Evolutionary conservation across 2,888 invertebrate species (phyloP).

Genomic region (Eucriotettix oculatus): DNA sequence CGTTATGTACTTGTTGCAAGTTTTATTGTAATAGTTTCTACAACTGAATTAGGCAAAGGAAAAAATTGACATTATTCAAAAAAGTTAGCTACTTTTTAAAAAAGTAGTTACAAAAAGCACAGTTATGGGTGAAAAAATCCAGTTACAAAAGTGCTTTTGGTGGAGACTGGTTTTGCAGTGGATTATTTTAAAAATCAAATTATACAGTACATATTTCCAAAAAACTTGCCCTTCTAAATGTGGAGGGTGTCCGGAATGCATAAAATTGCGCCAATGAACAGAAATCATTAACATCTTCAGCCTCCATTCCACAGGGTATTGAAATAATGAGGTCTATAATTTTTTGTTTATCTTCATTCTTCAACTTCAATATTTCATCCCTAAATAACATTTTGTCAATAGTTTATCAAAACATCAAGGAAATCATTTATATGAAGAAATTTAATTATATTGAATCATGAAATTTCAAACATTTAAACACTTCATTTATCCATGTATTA

Average conservation of each 20-base stretch:
- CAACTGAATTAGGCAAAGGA: too few relatives aligned
- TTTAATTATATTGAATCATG: not conserved
- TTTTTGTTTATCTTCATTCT: slow-evolving; percentile 47
- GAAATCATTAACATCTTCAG: slow-evolving; percentile 91
- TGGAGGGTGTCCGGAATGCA: slow-evolving; percentile 78
- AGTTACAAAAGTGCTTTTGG: too few relatives aligned
- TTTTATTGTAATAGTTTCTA: too few relatives aligned
- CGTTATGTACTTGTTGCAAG: too few relatives aligned
- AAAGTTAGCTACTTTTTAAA: too few relatives aligned
- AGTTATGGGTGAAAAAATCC: too few relatives aligned
- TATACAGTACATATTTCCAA: not conserved
- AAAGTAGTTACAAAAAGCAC: too few relatives aligned
- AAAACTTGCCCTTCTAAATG: slow-evolving; percentile 56
- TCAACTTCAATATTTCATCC: slow-evolving; percentile 66
- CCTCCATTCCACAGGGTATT: slow-evolving; percentile 75
- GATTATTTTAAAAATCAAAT: not conserved
- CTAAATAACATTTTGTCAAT: slow-evolving; percentile 22
- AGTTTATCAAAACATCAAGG: not conserved
- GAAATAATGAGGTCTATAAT: slow-evolving; percentile 50
- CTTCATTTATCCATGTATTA: too few relatives aligned
- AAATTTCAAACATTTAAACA: not conserved
- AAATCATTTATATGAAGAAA: not conserved
- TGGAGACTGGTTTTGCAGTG: too few relatives aligned
- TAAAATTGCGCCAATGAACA: slow-evolving; percentile 95
- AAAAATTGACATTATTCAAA: too few relatives aligned